Evolutionary conservation across 2,888 invertebrate genomes (phyloP), one percentile per base, ranked within the genome.

Genomic region (Chalcis sispes): DNA sequence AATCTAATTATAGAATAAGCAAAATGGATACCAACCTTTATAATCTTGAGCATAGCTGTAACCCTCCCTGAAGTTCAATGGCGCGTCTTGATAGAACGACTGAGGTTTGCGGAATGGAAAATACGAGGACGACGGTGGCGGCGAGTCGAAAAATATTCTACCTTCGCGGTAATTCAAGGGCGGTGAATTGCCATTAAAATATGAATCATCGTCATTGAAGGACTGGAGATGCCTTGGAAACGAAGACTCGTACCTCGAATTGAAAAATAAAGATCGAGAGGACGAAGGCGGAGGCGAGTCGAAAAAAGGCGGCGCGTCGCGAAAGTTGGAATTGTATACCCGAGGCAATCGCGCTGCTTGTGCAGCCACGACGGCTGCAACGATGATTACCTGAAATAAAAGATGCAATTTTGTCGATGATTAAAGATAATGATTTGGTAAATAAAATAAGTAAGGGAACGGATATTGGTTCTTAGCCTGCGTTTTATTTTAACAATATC

Each of bases 381-480:
- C 69, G 66, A 86, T 59, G 58, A 85, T 75, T 27, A 83, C 80
- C 86, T 86, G 79, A 8, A 64, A 50, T 29, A 1, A 1, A n/a
- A 48, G 15, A 29, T 13, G 3, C 27, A 64, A 74, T 20, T 52
- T 54, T 48, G 0, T 48, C 18, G 10, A 36, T 29, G 5, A 50
- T 50, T 10, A 10, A 48, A 64, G 1, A 58, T 36, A 36, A 58
- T 8, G 36, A 40, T n/a, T 1, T 15, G 42, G 42, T 8, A 18
- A 50, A 10, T 32, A n/a, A n/a, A n/a, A n/a, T n/a, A n/a, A n/a
- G n/a, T n/a, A n/a, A n/a, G n/a, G n/a, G n/a, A n/a, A n/a, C n/a
- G n/a, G n/a, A n/a, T n/a, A n/a, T n/a, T n/a, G n/a, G n/a, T n/a
- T n/a, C n/a, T n/a, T n/a, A n/a, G n/a, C n/a, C n/a, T n/a, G n/a